phyloP scores from a whole-genome alignment of 2,888 invertebrate genomes.

The Pharmacophagus antenor region DNA sequence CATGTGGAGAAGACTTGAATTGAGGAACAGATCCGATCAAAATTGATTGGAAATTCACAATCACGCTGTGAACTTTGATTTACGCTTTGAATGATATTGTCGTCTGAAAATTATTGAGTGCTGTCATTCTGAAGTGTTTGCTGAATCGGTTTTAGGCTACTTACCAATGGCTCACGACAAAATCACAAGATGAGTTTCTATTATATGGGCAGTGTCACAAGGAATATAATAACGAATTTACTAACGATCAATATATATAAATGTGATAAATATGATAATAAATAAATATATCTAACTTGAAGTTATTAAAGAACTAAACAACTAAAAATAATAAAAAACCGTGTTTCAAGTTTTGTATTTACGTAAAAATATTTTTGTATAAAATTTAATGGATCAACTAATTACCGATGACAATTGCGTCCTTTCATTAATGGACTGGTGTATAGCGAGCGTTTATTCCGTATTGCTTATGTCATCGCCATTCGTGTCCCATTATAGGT shows the following conservation, averaged over 20 bases:
- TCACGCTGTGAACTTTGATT: conserved; percentile 24
- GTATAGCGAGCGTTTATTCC: background rate
- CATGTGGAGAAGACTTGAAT: conserved; percentile 20
- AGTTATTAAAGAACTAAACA: no score
- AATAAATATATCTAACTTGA: no score
- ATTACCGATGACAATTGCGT: no score
- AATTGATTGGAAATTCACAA: conserved; percentile 31
- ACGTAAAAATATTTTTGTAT: no score
- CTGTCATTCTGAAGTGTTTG: conserved; percentile 25
- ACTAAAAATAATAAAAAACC: no score
- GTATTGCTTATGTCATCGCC: conserved; percentile 20
- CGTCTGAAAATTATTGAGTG: conserved; percentile 18
- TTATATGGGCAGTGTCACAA: background rate
- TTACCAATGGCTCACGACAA: conserved; percentile 2
- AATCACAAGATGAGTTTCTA: background rate
- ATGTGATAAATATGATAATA: no score
- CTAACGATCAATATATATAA: no score
- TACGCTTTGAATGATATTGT: conserved; percentile 22
- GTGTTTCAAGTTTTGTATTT: no score
- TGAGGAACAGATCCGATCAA: conserved; percentile 27
- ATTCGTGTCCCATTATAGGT: conserved; percentile 27
- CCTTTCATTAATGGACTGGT: no score
- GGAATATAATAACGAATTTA: no score
- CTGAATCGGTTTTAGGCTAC: conserved; percentile 3
- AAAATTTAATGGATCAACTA: no score